Base-by-base conservation (phyloP, 2,888 invertebrate genomes). In the Chouioia cunea region DNA sequence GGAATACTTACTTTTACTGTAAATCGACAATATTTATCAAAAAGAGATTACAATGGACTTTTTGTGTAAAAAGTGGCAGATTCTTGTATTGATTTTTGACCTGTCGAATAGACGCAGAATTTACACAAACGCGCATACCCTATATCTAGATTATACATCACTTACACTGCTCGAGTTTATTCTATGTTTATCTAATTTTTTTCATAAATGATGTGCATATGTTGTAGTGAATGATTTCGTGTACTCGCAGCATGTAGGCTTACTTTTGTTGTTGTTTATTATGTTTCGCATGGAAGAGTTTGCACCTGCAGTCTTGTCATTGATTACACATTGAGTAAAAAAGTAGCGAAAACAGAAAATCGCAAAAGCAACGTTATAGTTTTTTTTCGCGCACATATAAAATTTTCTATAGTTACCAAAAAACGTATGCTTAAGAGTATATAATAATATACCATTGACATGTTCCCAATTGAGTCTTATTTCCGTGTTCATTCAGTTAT, bases 81-180 rank as follows among this genome's bases (percentile, higher is more conserved):
- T 67, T 67, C 64, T 65, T 60, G 52, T 67, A 57, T 54, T 73
- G 65, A 53, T 65, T 73, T 70, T 70, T 56, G 60, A 56, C 23
- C 68, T 79, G 77, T 78, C 79, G 77, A 82, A 81, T 76, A 77
- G 80, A 82, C 78, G 80, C 78, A 78, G 79, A 82, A 80, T 82
- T 81, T 82, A 80, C 81, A 83, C 80, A 80, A 83, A 82, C 79
- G 82, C 79, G 82, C 79, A 77, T 79, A 76, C 76, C 81, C 78
- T 83, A 81, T 81, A 75, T 81, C 82, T 82, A 83, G 82, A 82
- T 82, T 83, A 83, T 82, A 83, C 82, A 82, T 83, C 83, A 83
- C 83, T 82, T 83, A 83, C 78, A 80, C 78, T 80, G 80, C 77
- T 82, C 80, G 79, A 81, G 79, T 68, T 83, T 82, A 82, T 75